A percentile compares a stretch with the other conserved stretches of the same genome.
Conservation (phyloP, 2,113 vertebrate genomes). For the Mola mola region DNA sequence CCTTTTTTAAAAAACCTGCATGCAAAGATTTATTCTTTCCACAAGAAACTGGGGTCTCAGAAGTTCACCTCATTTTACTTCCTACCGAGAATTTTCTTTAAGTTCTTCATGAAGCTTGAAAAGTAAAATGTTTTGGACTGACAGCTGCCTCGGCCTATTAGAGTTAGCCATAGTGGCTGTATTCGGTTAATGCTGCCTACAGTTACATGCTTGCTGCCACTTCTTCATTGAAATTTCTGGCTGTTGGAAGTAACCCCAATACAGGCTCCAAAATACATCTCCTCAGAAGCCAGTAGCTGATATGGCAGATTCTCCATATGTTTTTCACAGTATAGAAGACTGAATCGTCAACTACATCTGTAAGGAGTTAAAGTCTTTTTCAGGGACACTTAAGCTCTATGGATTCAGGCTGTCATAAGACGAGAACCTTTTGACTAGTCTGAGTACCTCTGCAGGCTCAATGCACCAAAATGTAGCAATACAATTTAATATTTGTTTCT, state of each 20-base stretch:
- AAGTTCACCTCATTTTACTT: conserved; percentile 16
- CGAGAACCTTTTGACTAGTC: background rate
- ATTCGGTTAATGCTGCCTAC: background rate
- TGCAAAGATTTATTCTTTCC: too few relatives aligned
- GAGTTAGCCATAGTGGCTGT: background rate
- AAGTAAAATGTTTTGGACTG: conserved; percentile 1
- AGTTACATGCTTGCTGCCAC: background rate
- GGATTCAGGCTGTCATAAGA: conserved; percentile 9
- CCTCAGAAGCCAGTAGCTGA: conserved; percentile 4
- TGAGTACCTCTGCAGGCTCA: conserved; percentile 5
- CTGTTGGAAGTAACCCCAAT: conserved; percentile 8
- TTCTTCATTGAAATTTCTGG: background rate
- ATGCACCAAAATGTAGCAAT: background rate
- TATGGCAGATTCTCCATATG: conserved; percentile 5
- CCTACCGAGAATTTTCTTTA: too few relatives aligned
- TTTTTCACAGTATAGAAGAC: background rate
- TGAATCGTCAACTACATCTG: background rate
- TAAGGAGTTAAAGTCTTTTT: conserved; percentile 16
- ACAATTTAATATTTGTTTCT: background rate
- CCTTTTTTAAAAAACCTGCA: too few relatives aligned
- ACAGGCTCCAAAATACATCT: conserved; percentile 4
- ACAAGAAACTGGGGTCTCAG: conserved; percentile 1
- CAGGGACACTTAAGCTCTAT: conserved; percentile 18
- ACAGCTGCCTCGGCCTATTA: background rate
- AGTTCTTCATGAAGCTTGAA: too few relatives aligned